These are phyloP conservation scores for Anguilla pacifica DNA, from an alignment of 2,797 vertebrate genomes.

Conservation along the genomic window DNA sequence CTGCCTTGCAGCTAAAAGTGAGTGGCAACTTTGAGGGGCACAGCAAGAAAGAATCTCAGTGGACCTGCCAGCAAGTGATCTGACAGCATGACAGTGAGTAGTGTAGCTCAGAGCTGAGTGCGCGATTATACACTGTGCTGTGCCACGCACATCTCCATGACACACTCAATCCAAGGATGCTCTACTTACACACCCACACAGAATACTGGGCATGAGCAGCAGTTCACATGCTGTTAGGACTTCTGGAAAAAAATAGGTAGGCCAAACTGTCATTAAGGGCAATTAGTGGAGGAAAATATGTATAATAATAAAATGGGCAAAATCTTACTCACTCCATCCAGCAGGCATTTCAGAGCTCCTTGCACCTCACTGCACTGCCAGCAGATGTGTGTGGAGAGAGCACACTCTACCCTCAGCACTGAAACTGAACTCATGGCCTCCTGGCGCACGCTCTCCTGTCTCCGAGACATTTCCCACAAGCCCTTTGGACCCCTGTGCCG, in stretches of 20 bases:
- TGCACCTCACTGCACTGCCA: slow-evolving; percentile 14
- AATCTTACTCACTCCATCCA: slow-evolving; percentile 48
- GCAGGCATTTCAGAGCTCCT: slow-evolving; percentile 37
- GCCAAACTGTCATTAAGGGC: background rate
- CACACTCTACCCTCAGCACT: background rate
- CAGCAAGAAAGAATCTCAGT: background rate
- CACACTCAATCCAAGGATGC: background rate
- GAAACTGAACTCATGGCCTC: background rate
- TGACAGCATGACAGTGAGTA: background rate
- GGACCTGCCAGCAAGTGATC: background rate
- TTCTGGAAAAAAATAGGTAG: background rate
- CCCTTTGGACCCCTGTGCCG: background rate
- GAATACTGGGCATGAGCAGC: background rate
- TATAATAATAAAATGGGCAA: background rate
- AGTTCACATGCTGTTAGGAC: background rate
- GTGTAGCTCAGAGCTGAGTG: background rate
- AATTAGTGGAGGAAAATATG: background rate
- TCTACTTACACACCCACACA: background rate
- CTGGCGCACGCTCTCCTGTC: slow-evolving; percentile 37
- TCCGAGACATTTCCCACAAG: slow-evolving; percentile 27
- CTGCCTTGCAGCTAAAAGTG: background rate
- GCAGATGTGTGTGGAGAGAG: background rate
- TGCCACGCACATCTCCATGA: background rate
- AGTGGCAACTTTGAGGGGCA: background rate
- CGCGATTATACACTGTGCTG: background rate